Evolutionary conservation across 2,113 vertebrate species (phyloP).

Genomic region (Dissostichus mawsoni): DNA sequence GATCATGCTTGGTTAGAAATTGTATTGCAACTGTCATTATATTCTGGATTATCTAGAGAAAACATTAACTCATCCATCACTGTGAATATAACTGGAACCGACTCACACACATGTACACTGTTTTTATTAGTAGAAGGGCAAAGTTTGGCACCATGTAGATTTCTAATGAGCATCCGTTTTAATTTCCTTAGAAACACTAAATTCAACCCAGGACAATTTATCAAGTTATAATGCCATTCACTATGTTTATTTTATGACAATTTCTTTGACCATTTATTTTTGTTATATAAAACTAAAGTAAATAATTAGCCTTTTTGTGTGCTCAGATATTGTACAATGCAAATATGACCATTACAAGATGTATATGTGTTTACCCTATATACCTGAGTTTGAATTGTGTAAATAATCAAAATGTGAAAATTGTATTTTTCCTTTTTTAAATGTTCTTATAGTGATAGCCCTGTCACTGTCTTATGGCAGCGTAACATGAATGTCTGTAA

Average conservation of each 20-base stretch:
- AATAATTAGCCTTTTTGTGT: constrained; percentile 46
- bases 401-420: constrained; percentile 53
- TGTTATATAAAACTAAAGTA: constrained; percentile 27
- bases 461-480: constrained; percentile 69
- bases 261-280: constrained; percentile 24
- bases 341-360: constrained; percentile 22
- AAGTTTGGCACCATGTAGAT: constrained; percentile 11
- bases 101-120: not conserved
- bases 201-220: not conserved
- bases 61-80: not conserved
- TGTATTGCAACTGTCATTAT: constrained; percentile 1
- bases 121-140: not conserved
- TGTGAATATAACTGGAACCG: constrained; percentile 22
- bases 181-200: not conserved
- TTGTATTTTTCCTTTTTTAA: constrained; percentile 48
- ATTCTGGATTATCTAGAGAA: not conserved
- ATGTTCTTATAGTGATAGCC: constrained; percentile 53
- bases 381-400: constrained; percentile 50
- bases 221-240: constrained; percentile 1
- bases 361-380: constrained; percentile 47
- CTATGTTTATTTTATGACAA: constrained; percentile 26
- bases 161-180: not conserved
- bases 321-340: constrained; percentile 56
- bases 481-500: constrained; percentile 72
- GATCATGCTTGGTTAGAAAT: constrained; percentile 2